phyloP scores from a whole-genome alignment of 1,140 invertebrate genomes.

The Gryon sp. region DNA sequence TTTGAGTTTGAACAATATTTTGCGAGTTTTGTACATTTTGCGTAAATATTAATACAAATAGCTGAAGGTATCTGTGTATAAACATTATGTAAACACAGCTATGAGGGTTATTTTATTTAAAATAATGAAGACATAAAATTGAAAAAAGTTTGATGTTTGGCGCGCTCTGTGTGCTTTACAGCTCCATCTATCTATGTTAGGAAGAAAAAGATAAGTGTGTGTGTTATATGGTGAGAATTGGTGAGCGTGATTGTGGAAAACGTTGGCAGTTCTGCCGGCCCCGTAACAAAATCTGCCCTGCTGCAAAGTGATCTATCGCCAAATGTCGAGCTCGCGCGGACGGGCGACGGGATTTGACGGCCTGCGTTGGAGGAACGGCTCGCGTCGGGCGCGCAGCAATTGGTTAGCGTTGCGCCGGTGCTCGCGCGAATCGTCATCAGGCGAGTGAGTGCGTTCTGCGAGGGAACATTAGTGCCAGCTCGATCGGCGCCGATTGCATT shows the following conservation, averaged over 20 bases:
- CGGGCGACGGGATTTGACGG: conserved; percentile 65
- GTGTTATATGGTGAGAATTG: too few species aligned
- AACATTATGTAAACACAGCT: too few species aligned
- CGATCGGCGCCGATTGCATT: conserved; percentile 8
- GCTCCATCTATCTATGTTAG: too few species aligned
- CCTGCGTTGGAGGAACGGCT: conserved; percentile 66
- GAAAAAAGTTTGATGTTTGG: too few species aligned
- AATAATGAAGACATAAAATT: too few species aligned
- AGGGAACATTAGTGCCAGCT: neutral
- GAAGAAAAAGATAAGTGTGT: too few species aligned
- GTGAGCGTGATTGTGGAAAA: neutral
- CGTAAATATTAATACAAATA: too few species aligned
- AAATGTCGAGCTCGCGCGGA: conserved; percentile 70
- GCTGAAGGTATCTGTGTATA: too few species aligned
- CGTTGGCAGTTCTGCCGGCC: conserved; percentile 70
- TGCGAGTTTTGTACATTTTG: too few species aligned
- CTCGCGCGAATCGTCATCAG: conserved; percentile 2
- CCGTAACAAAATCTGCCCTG: conserved; percentile 68
- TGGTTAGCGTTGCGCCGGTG: conserved; percentile 40
- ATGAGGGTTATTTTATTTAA: too few species aligned
- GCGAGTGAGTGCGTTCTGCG: conserved; percentile 4
- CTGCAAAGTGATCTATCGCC: conserved; percentile 44
- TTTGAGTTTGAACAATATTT: too few species aligned
- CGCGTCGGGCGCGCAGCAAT: conserved; percentile 59
- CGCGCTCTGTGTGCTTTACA: too few species aligned